Conservation (phyloP, 2,797 vertebrate species). For the Crenichthys baileyi region DNA sequence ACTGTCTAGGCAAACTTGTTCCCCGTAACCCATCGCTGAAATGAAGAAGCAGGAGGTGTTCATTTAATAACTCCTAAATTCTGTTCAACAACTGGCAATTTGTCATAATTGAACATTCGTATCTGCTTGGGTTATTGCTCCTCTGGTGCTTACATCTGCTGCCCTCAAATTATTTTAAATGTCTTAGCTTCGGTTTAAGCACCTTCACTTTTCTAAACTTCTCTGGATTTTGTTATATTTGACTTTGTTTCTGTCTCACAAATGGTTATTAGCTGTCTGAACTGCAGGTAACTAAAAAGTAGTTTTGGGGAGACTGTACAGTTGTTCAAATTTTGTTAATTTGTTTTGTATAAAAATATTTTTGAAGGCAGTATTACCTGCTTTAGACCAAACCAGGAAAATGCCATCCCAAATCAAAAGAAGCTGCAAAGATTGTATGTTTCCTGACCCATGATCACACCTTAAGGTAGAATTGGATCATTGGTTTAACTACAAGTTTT, state of each 20-base stretch:
- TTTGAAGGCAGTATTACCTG: neutral
- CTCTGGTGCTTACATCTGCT: slow-evolving; percentile 29
- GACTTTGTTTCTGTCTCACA: slow-evolving; percentile 7
- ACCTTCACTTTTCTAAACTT: slow-evolving; percentile 6
- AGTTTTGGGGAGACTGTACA: neutral
- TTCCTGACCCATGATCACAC: neutral
- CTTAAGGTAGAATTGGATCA: neutral
- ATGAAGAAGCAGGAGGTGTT: slow-evolving; percentile 54
- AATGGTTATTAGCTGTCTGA: neutral
- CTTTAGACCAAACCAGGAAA: neutral
- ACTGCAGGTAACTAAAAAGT: neutral
- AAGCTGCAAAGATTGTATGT: neutral
- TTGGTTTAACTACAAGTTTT: neutral
- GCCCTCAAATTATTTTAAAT: slow-evolving; percentile 22
- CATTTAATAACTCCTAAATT: slow-evolving; percentile 67
- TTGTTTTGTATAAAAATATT: neutral
- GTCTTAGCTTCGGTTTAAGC: slow-evolving; percentile 6
- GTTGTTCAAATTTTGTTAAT: neutral
- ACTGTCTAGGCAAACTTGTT: slow-evolving; percentile 11
- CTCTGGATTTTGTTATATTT: slow-evolving; percentile 3
- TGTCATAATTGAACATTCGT: slow-evolving; percentile 46
- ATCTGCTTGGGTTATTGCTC: slow-evolving; percentile 27
- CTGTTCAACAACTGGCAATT: slow-evolving; percentile 46
- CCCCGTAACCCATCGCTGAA: neutral
- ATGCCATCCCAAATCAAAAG: neutral